These are phyloP conservation scores for Turritopsis dohrnii DNA, from an alignment of 30 jellyfish, hydroid and myxozoan genomes.

Conservation along the genomic window DNA sequence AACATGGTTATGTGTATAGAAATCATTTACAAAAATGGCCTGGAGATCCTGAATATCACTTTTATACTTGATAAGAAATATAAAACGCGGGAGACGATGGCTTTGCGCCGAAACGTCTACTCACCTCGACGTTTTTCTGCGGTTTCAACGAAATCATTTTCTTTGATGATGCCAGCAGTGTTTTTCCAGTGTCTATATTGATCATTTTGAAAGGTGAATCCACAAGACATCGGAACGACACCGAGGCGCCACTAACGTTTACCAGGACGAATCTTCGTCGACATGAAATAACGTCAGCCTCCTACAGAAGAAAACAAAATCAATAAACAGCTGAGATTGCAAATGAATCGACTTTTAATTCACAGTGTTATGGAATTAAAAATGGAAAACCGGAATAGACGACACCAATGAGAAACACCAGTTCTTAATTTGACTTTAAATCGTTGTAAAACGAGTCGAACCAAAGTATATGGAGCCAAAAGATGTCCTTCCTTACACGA, in stretches of 20 bases:
- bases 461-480: too few relatives aligned
- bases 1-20: conserved; percentile 4
- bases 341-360: too few relatives aligned
- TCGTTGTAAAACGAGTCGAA: too few relatives aligned
- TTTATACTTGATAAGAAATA: neutral
- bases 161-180: neutral
- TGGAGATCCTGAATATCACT: neutral
- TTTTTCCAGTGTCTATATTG: neutral
- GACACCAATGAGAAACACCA: too few relatives aligned
- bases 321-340: too few relatives aligned
- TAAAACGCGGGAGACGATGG: neutral
- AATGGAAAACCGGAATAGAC: too few relatives aligned
- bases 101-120: neutral
- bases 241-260: conserved; percentile 12
- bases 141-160: conserved; percentile 15
- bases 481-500: too few relatives aligned
- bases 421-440: too few relatives aligned
- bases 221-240: conserved; percentile 4
- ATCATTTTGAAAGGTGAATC: conserved; percentile 7
- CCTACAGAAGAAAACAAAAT: neutral
- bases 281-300: neutral
- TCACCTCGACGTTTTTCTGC: conserved; percentile 15
- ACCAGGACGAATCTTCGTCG: conserved; percentile 15
- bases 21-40: neutral
- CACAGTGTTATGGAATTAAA: too few relatives aligned